phyloP scores from a whole-genome alignment of 2,888 invertebrate genomes.

The Azorinus chamasolen region DNA sequence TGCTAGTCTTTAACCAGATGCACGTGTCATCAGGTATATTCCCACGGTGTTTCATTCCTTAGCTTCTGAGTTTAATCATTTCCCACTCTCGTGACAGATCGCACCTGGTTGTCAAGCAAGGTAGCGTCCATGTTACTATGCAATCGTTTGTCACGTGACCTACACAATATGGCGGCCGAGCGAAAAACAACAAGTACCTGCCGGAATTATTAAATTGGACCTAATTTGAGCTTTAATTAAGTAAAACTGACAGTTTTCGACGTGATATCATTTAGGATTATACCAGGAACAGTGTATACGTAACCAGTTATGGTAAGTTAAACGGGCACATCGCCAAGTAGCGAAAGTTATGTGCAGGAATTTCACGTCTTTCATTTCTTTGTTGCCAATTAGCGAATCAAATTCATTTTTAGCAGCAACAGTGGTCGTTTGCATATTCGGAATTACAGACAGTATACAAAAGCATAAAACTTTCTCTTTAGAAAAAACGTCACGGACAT shows the following conservation, averaged over 20 bases:
- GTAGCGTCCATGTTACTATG: slow-evolving; percentile 49
- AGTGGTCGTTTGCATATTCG: too few species aligned
- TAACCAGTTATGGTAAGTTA: too few species aligned
- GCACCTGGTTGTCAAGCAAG: slow-evolving; percentile 29
- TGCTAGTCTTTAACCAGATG: too few species aligned
- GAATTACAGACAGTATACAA: too few species aligned
- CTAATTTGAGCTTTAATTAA: slow-evolving; percentile 43
- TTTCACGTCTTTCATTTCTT: neutral
- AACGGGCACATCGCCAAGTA: neutral
- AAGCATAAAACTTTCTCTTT: too few species aligned
- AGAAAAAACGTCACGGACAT: too few species aligned
- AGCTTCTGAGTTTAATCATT: too few species aligned
- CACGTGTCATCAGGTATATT: too few species aligned
- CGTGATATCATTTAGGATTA: too few species aligned
- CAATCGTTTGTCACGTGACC: slow-evolving; percentile 59
- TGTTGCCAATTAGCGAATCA: neutral
- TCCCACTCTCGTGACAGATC: neutral
- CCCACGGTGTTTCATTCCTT: too few species aligned
- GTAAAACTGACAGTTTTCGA: neutral
- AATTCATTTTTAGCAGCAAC: too few species aligned
- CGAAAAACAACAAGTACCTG: slow-evolving; percentile 61
- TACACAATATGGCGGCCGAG: slow-evolving; percentile 60
- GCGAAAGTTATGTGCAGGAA: neutral
- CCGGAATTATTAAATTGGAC: slow-evolving; percentile 46
- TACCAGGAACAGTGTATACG: too few species aligned